Evolutionary conservation across 2,888 invertebrate species (phyloP), one percentile per base, ranked within the genome.

Genomic region (Ormyrus labotus): DNA sequence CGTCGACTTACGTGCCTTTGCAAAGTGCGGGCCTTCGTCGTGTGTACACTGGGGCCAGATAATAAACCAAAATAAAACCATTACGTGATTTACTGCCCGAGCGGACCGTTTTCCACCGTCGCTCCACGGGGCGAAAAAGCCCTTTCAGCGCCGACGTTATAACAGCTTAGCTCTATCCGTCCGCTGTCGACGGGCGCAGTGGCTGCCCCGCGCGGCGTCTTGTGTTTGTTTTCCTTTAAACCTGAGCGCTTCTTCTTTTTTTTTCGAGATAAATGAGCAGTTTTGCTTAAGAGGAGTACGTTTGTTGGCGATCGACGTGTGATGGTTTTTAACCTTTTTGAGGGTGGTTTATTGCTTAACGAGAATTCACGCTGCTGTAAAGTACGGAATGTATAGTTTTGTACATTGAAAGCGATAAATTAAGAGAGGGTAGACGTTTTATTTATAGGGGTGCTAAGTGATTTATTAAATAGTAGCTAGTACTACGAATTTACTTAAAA

Each of bases 61-160:
- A 87, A 85, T 86, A 87, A 87, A 87, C 84, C 85, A 84, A 83
- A 85, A 87, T 88, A 87, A 88, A 88, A 87, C 86, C 86, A 87
- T 87, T 75, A 78, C 75, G 82, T 85, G 86, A 87, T 88, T 88
- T 88, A 88, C 84, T 78, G 79, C 77, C 71, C 61, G 73, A 50
- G 74, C 55, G 19, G 63, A 53, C 34, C 55, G 69, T 79, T 79
- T 79, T 79, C 74, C 78, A 72, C 55, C 72, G 11, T 48, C 55
- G n/a, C 34, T 45, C 61, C 48, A 68, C 68, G 68, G 53, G 63
- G 63, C 70, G 64, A 34, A 53, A 11, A 19, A 48, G 60, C 9
- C 50, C 47, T 57, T 61, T 55, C 34, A 45, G 53, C 11, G 76
- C 45, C 58, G 47, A 47, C 50, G 51, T 4, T 57, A 57, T 57